These are phyloP conservation scores for Temnothorax unifasciatus DNA, from an alignment of 2,888 invertebrate species.

Conservation along the genomic window DNA sequence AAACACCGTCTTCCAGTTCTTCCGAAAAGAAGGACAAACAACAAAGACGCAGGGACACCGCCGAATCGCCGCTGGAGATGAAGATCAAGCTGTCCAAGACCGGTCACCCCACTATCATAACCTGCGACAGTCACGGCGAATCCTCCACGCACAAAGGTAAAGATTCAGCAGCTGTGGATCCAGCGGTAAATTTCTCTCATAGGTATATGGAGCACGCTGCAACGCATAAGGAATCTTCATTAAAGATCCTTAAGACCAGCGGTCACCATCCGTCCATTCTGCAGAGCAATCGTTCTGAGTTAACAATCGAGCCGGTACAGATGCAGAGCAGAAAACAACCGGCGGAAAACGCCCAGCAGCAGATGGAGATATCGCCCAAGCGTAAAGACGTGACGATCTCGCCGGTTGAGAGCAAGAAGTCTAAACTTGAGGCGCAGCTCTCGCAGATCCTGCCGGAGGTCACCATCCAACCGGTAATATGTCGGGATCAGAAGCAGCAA, in stretches of 20 bases:
- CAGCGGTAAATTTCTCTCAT: constrained; percentile 58
- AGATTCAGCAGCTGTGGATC: constrained; percentile 63
- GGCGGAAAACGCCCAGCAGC: constrained; percentile 66
- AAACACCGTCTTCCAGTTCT: constrained; percentile 2
- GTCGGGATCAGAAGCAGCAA: constrained; percentile 75
- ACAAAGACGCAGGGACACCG: constrained; percentile 68
- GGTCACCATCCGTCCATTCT: constrained; percentile 69
- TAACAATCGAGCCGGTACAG: constrained; percentile 81
- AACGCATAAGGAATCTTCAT: constrained; percentile 65
- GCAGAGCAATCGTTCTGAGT: constrained; percentile 77
- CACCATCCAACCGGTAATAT: constrained; percentile 83
- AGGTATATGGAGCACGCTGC: constrained; percentile 68
- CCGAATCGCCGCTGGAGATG: constrained; percentile 79
- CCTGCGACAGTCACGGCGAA: constrained; percentile 74
- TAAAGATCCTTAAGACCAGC: constrained; percentile 69
- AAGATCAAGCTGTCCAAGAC: constrained; percentile 84
- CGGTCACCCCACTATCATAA: constrained; percentile 83
- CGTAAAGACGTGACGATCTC: constrained; percentile 83
- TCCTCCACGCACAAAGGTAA: constrained; percentile 66
- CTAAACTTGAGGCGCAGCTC: constrained; percentile 81
- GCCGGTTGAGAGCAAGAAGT: constrained; percentile 82
- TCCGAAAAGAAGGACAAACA: constrained; percentile 76
- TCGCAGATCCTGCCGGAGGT: constrained; percentile 83
- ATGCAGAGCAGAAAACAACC: constrained; percentile 64
- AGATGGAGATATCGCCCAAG: constrained; percentile 75